Base-by-base conservation (phyloP, 2,888 invertebrate species). In the Trachelus troglodyta region DNA sequence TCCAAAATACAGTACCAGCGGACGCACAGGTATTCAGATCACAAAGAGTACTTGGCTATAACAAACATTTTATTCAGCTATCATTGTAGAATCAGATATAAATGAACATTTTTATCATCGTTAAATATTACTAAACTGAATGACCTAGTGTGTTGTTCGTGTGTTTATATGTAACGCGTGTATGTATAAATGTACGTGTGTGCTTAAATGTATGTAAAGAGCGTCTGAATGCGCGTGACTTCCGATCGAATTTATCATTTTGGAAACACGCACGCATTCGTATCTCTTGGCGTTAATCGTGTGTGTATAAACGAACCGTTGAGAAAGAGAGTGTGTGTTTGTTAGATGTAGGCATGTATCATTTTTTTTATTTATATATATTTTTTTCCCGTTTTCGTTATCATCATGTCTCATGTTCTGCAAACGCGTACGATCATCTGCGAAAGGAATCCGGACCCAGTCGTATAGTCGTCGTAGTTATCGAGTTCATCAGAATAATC, bases 51-150 rank as follows among this genome's bases (percentile, higher is more conserved):
- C 84, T 89, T 87, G 87, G 87, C 89, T 89, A 89, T 89, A 89
- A 89, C 89, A 89, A 89, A 89, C 85, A 88, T 87, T 89, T 89
- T 89, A 89, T 89, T 89, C 85, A 88, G 87, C 87, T 89, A 89
- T 89, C 82, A 87, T 85, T 85, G 85, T 83, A 77, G 80, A 84
- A 88, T 89, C 88, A 87, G 88, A 87, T 88, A 89, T 88, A 89
- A 89, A 88, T 87, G 85, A 89, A 89, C 89, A 88, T 87, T 87
- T 85, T 85, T 87, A 83, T 88, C 85, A 84, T 88, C 84, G 84
- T 87, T 87, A 88, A 86, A 86, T 87, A 84, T 40, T 87, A 87
- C 83, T 87, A 88, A 88, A 88, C 83, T 83, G 85, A 87, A 79
- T 82, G 81, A 80, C 82, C 81, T 81, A 81, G 79, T 80, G 76